Evolutionary conservation across 2,113 vertebrate species (phyloP).

Genomic region (Diadophis punctatus): DNA sequence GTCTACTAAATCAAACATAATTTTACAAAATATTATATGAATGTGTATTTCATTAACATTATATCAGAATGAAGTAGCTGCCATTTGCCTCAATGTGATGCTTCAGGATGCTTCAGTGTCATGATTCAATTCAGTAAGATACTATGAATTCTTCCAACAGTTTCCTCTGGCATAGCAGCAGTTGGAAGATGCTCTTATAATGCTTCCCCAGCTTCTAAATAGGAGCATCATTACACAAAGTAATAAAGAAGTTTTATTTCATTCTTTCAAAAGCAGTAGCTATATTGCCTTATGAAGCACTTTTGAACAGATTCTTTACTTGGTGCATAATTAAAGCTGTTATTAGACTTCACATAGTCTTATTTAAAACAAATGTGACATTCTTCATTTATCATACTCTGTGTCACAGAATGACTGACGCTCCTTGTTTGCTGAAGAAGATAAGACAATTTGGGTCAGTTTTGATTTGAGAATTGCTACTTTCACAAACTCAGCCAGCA

Average conservation of each 20-base stretch:
- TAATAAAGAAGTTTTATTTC: not conserved
- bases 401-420: not conserved
- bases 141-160: not conserved
- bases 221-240: not conserved
- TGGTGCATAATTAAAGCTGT: not conserved
- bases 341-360: not conserved
- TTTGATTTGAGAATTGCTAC: not conserved
- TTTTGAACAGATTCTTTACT: not conserved
- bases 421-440: not conserved
- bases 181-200: not conserved
- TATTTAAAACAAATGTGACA: not conserved
- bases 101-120: not conserved
- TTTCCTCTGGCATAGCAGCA: not conserved
- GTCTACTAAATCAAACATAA: not conserved
- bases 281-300: not conserved
- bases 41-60: not conserved
- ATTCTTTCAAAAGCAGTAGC: not conserved
- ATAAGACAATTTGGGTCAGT: constrained; percentile 2
- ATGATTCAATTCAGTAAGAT: not conserved
- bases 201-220: not conserved
- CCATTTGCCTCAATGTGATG: not conserved
- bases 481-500: not conserved
- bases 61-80: not conserved
- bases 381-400: not conserved
- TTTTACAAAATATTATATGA: not conserved